Evolutionary conservation across 2,797 vertebrate genomes (phyloP).

Genomic region (Sebastes hubbsi): DNA sequence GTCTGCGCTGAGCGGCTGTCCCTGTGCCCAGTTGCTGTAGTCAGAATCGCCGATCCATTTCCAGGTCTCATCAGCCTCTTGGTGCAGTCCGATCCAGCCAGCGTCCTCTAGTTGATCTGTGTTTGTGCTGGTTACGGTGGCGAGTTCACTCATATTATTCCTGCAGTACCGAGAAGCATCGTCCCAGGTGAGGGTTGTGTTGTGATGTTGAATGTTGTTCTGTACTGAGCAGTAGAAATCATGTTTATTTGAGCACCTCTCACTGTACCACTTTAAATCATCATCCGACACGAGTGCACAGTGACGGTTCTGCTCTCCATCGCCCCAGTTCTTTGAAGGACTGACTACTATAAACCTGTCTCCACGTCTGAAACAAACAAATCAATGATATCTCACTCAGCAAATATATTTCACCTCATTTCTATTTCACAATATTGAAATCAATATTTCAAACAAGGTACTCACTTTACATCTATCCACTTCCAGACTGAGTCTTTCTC

Average conservation of each 20-base stretch:
- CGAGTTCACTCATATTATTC: rapidly evolving
- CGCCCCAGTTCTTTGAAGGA: background rate
- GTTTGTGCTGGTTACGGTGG: background rate
- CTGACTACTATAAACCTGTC: background rate
- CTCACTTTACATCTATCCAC: slow-evolving; percentile 26
- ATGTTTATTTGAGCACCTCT: background rate
- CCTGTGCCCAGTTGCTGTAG: slow-evolving; percentile 15
- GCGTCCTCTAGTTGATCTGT: rapidly evolving
- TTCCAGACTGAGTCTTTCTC: background rate
- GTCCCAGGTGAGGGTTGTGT: background rate
- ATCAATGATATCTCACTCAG: background rate
- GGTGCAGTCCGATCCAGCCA: slow-evolving; percentile 52
- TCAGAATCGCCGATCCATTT: background rate
- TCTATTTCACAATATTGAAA: background rate
- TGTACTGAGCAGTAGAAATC: background rate
- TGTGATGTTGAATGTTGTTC: rapidly evolving
- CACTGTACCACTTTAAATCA: slow-evolving; percentile 8
- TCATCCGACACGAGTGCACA: background rate
- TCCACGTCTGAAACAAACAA: slow-evolving; percentile 38
- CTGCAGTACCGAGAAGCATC: background rate
- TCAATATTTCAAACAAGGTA: background rate
- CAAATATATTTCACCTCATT: background rate
- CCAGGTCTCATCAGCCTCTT: slow-evolving; percentile 3
- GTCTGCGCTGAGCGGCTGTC: background rate
- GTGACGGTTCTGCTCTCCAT: background rate